Percentiles rank a stretch among this genome's conserved stretches.
phyloP scores from a whole-genome alignment of 1,140 invertebrate genomes.

The Zaprionus davidi region DNA sequence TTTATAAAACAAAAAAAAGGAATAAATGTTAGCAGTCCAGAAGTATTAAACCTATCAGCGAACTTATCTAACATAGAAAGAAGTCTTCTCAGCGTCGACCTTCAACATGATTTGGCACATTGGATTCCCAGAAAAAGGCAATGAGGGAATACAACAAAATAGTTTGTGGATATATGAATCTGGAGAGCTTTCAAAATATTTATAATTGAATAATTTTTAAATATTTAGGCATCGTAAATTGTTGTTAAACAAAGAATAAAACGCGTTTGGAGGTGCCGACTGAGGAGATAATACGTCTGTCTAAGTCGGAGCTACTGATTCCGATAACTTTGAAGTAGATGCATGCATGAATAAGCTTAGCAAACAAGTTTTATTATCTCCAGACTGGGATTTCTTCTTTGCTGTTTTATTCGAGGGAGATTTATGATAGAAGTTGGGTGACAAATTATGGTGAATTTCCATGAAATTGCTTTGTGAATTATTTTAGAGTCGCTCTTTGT shows the following conservation, averaged over 20 bases:
- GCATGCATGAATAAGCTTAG: slow-evolving; percentile 21
- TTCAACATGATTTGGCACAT: slow-evolving; percentile 21
- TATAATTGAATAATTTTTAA: slow-evolving; percentile 7
- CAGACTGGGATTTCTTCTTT: neutral
- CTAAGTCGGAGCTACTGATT: slow-evolving; percentile 17
- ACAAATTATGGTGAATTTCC: slow-evolving; percentile 41
- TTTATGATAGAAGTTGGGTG: slow-evolving; percentile 34
- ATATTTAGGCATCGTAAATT: slow-evolving; percentile 2
- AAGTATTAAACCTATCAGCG: neutral
- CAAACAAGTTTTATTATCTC: slow-evolving; percentile 51
- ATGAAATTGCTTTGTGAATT: slow-evolving; percentile 30
- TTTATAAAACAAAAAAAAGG: no score
- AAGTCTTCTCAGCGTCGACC: neutral
- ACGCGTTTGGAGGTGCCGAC: slow-evolving; percentile 23
- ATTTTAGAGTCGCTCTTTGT: slow-evolving; percentile 28
- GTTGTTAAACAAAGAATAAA: slow-evolving; percentile 1
- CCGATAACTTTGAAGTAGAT: slow-evolving; percentile 15
- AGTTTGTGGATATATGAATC: neutral
- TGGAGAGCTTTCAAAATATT: slow-evolving; percentile 1
- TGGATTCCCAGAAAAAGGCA: slow-evolving; percentile 15
- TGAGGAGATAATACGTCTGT: slow-evolving; percentile 8
- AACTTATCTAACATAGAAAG: neutral
- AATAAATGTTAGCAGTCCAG: neutral
- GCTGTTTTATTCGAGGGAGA: neutral
- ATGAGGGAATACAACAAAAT: slow-evolving; percentile 1